Conservation (phyloP, 2,797 vertebrate genomes). For the Phyllotis vaccarum region DNA sequence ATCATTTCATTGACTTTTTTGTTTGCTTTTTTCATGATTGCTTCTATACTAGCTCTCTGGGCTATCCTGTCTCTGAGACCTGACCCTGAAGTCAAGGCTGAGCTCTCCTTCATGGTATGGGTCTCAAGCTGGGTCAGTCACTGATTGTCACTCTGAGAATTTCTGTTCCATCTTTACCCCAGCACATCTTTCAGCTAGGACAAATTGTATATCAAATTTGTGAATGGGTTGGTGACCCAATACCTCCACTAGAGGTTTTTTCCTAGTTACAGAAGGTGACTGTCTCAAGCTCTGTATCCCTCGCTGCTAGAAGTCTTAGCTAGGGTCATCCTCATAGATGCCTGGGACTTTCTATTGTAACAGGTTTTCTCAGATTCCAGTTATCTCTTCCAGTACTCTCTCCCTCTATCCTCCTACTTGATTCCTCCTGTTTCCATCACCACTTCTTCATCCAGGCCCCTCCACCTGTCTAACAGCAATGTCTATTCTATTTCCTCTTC, state of each 20-base stretch:
- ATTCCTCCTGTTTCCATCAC: neutral
- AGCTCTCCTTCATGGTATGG: neutral
- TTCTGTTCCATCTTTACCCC: neutral
- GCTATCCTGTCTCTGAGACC: neutral
- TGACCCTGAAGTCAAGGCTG: neutral
- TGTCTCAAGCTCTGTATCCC: neutral
- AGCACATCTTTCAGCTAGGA: neutral
- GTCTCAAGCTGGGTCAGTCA: neutral
- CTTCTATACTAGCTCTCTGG: neutral
- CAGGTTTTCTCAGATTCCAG: neutral
- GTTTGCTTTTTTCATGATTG: neutral
- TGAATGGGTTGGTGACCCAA: neutral
- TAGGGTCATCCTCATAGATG: neutral
- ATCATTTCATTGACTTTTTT: neutral
- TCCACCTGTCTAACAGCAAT: neutral
- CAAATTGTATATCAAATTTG: neutral
- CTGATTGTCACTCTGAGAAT: neutral
- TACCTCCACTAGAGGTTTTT: neutral
- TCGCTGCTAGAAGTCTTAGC: neutral
- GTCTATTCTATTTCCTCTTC: neutral
- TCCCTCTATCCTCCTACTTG: neutral
- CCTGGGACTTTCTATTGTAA: neutral
- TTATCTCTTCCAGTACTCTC: neutral
- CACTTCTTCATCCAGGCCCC: neutral
- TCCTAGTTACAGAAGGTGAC: neutral